Evolutionary conservation across 2,888 invertebrate genomes (phyloP), one percentile per base, ranked within the genome.

Genomic region (Agrenia bidenticulata): DNA sequence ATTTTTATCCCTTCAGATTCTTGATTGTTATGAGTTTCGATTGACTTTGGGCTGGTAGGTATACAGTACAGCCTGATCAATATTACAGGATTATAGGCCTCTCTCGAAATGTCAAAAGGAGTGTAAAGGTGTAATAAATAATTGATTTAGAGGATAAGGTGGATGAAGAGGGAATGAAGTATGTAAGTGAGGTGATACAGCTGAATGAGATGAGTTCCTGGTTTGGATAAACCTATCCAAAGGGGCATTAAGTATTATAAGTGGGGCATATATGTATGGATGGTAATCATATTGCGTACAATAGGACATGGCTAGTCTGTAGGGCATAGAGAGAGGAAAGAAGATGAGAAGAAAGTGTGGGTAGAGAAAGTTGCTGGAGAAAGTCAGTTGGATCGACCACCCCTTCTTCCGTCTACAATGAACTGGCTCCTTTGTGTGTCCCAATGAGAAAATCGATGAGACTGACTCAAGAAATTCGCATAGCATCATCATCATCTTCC

Each of bases 361-460:
- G 37, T 24, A 54, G 54, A 15, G 49, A 24, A 50, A 13, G 26
- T 17, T 21, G 11, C 4, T 7, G 50, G 32, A 50, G 49, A 58
- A 51, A 57, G 45, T 42, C 21, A 50, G 41, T 2, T n/a, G 26
- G 23, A 42, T 13, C 54, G 64, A 58, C 66, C 70, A 66, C 70
- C 70, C 71, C 68, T 68, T 32, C 54, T 57, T n/a, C 59, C 17
- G 17, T 39, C 54, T 57, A 66, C 67, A 72, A 68, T 71, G 70
- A 70, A 70, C 70, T 70, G 66, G 64, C 59, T 68, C 68, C 26
- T 58, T 41, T 55, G 11, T 57, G 41, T 57, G 41, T 49, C 41
- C 61, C 49, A 62, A 51, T 54, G 53, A 59, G 62, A 68, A 71
- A 72, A 72, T 72, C 72, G 69, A 72, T 72, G 53, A 26, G 61